Percentiles rank a stretch among this genome's conserved stretches.
Conservation (phyloP, 2,113 vertebrate genomes). For the Lonchura striata region DNA sequence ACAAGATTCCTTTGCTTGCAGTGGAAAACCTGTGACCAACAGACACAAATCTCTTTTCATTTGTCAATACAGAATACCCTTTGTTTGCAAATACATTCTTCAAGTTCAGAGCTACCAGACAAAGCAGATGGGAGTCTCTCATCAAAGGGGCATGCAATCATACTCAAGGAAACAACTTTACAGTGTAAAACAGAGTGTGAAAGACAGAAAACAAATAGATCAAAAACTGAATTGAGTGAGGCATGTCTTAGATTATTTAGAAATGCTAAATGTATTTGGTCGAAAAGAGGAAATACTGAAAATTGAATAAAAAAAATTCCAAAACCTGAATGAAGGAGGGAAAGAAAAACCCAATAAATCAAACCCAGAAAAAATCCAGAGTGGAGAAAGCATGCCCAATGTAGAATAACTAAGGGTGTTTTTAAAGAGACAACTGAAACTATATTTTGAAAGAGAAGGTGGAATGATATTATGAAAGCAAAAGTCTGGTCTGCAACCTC, state of each 20-base stretch:
- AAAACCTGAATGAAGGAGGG: accelerated
- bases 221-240: neutral
- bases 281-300: neutral
- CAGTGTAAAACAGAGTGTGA: neutral
- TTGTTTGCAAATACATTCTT: neutral
- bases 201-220: neutral
- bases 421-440: neutral
- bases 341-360: accelerated
- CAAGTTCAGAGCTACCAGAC: neutral
- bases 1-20: neutral
- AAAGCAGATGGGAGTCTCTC: neutral
- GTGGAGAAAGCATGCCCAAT: neutral
- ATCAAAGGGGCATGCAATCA: neutral
- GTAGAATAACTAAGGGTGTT: neutral
- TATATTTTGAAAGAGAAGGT: neutral
- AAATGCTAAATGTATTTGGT: neutral
- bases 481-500: neutral
- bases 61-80: neutral
- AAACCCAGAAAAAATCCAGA: neutral
- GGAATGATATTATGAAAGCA: neutral
- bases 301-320: neutral
- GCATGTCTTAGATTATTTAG: neutral
- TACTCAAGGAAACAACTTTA: neutral
- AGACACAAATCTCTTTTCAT: neutral
- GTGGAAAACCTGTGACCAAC: neutral